Base-by-base conservation (phyloP, 35 echinoderm and acorn worm genomes). In the Hemicentrotus pulcherrimus region DNA sequence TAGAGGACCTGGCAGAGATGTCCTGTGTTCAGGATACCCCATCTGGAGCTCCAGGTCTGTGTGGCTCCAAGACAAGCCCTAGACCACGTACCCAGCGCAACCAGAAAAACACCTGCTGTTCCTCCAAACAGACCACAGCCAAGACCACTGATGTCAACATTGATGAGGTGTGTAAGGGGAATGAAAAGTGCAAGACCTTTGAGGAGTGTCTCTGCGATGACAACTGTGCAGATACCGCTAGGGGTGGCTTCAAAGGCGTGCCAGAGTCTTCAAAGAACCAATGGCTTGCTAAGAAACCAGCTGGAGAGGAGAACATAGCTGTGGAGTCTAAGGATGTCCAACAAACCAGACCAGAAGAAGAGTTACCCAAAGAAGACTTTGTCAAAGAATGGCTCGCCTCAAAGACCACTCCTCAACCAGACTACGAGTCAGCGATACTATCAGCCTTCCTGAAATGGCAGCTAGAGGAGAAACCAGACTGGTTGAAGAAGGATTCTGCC, bases 131-230 rank as follows among this genome's bases (percentile, higher is more conserved):
- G 9, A 30, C 33, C 88, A 32, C 18, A 9, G 16, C 91, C 48
- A 93, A 50, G 48, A 93, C 88, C 14, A 41, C 88, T 90, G 88
- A 2, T 90, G 88, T 90, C 88, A 41, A 90, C 88, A 58, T 93
- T 14, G 91, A 93, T 48, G 46, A 93, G 10, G 91, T 93, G 5
- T 93, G 91, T 14, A 93, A 93, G 48, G 91, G 46, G 6, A 93
- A 93, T 31, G 91, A 93, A 46, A 93, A 93, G 48, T 93, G 91
- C 48, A 93, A 93, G 91, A 28, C 45, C 22, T 93, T 93, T 93
- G 91, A 93, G 4, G 91, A 93, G 48, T 93, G 91, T 58, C 91
- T 93, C 46, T 47, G 91, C 19, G 91, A 93, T 48, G 91, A 93
- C 12, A 93, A 93, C 46, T 93, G 91, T 58, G 48, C 46, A 6